Conservation (phyloP, 2,113 vertebrate species). For the Pluvialis apricaria region DNA sequence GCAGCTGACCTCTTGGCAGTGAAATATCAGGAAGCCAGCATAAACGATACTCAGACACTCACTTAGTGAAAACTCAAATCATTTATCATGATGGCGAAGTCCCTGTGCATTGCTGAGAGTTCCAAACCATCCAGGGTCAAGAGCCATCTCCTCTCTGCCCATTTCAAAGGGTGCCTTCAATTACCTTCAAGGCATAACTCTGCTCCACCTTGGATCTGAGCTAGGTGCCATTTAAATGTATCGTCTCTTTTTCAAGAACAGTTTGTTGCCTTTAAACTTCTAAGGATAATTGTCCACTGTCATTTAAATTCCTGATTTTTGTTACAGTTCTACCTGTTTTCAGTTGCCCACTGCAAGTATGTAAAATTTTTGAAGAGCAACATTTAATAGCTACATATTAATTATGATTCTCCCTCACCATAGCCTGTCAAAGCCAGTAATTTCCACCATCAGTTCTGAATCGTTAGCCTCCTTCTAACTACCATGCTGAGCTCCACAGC, state of each 20-base stretch:
- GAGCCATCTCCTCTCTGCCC: neutral
- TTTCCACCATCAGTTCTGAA: neutral
- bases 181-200: neutral
- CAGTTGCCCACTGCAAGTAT: neutral
- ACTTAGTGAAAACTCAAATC: slow-evolving; percentile 22
- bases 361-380: neutral
- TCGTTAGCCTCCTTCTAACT: neutral
- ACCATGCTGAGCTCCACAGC: neutral
- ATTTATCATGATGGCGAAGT: neutral
- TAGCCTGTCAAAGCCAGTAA: neutral
- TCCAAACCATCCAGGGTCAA: neutral
- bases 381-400: neutral
- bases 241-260: neutral
- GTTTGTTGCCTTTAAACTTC: neutral
- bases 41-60: slow-evolving; percentile 27
- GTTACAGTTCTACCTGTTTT: neutral
- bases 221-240: neutral
- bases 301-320: neutral
- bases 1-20: slow-evolving; percentile 28
- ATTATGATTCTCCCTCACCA: neutral
- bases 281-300: neutral
- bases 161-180: neutral
- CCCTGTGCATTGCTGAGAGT: neutral
- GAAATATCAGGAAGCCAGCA: slow-evolving; percentile 49
- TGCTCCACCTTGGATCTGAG: neutral